A percentile compares a stretch with the other conserved stretches of the same genome.
These are phyloP conservation scores for Drepana falcataria DNA, from an alignment of 2,888 invertebrate genomes.

Conservation along the genomic window DNA sequence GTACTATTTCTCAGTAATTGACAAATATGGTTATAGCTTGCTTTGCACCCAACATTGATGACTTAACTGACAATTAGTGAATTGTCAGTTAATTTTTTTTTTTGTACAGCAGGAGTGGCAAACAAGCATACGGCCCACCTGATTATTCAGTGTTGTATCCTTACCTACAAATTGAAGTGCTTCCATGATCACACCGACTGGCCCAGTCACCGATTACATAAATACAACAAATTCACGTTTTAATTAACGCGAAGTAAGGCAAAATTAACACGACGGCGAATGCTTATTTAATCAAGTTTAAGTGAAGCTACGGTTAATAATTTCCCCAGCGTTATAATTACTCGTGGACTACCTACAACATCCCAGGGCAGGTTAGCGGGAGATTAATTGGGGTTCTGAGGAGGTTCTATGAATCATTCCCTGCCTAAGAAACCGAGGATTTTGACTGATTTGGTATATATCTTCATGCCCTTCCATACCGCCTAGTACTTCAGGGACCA, in stretches of 20 bases:
- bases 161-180: no score
- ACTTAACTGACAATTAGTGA: no score
- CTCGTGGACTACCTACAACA: constrained; percentile 16
- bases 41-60: no score
- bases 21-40: no score
- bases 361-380: constrained; percentile 29
- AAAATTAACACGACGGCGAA: background rate
- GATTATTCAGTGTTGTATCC: no score
- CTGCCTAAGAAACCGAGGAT: constrained; percentile 6
- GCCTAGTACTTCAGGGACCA: no score
- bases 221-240: background rate
- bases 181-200: no score
- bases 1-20: no score
- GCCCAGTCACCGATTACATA: no score
- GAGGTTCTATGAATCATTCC: constrained; percentile 40
- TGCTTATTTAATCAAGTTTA: background rate
- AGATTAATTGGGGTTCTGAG: constrained; percentile 35
- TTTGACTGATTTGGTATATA: constrained; percentile 5
- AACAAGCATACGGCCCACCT: no score
- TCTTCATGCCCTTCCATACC: background rate
- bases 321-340: constrained; percentile 25
- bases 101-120: no score
- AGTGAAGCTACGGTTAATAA: constrained; percentile 11
- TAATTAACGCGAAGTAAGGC: background rate
- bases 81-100: no score